phyloP scores from a whole-genome alignment of 2,888 invertebrate genomes.

The Vesta saturnalis region DNA sequence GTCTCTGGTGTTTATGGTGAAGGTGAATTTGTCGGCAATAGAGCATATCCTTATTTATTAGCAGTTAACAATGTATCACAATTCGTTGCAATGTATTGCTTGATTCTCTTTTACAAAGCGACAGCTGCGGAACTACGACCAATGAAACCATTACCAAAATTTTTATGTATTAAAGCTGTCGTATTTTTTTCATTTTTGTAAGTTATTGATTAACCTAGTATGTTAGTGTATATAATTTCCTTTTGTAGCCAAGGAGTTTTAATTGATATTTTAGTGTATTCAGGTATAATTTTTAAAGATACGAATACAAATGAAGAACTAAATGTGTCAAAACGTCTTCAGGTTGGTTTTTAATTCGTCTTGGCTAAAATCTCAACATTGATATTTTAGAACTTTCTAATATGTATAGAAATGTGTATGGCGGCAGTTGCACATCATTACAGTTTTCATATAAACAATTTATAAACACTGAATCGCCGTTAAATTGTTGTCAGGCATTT shows the following conservation, averaged over 20 bases:
- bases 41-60: constrained; percentile 91
- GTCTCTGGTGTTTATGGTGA: constrained; percentile 88
- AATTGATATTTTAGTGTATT: constrained; percentile 86
- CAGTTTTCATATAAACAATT: constrained; percentile 95
- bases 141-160: constrained; percentile 95
- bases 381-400: constrained; percentile 84
- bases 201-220: constrained; percentile 62
- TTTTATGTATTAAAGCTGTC: constrained; percentile 96
- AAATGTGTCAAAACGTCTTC: constrained; percentile 83
- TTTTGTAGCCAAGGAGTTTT: constrained; percentile 86
- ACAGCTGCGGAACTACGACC: constrained; percentile 87
- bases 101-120: constrained; percentile 93
- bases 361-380: constrained; percentile 5
- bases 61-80: constrained; percentile 91
- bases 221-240: constrained; percentile 46
- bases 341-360: constrained; percentile 65
- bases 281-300: constrained; percentile 80
- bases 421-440: constrained; percentile 96
- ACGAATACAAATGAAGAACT: constrained; percentile 75
- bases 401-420: constrained; percentile 98
- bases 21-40: constrained; percentile 85
- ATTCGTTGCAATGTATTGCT: constrained; percentile 95
- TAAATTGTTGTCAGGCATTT: constrained; percentile 79
- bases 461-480: constrained; percentile 62
- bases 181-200: constrained; percentile 99